Percentiles rank a stretch among this genome's conserved stretches.
Conservation (phyloP, 2,113 vertebrate genomes). For the Amia ocellicauda region DNA sequence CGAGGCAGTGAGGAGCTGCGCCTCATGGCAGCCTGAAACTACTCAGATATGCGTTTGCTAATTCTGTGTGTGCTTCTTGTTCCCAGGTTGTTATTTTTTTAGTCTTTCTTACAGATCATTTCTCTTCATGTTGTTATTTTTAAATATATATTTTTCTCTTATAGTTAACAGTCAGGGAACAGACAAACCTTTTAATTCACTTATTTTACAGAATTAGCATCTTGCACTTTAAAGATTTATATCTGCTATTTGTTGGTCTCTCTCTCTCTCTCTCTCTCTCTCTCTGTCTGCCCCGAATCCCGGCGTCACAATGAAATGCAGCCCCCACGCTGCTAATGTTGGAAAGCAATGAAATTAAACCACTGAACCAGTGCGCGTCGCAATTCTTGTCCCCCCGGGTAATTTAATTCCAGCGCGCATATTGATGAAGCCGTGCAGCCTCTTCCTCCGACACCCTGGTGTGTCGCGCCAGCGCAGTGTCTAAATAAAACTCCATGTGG, state of each 20-base stretch:
- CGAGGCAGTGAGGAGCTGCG: no score
- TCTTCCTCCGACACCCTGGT: slow-evolving; percentile 65
- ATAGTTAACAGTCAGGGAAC: not conserved
- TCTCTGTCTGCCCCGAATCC: slow-evolving; percentile 1
- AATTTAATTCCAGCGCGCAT: slow-evolving; percentile 65
- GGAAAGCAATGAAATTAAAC: slow-evolving; percentile 77
- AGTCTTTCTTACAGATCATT: no score
- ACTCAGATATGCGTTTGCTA: no score
- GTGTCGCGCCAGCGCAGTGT: slow-evolving; percentile 62
- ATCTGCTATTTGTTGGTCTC: not conserved
- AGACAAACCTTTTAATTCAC: slow-evolving; percentile 13
- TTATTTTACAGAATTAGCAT: slow-evolving; percentile 22
- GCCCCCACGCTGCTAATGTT: slow-evolving; percentile 70
- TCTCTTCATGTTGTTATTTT: no score
- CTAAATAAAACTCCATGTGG: slow-evolving; percentile 72
- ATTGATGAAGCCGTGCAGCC: slow-evolving; percentile 64
- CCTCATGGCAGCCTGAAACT: no score
- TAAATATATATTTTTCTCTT: no score
- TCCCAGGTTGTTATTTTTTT: no score
- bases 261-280: not conserved
- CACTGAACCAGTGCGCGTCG: slow-evolving; percentile 60
- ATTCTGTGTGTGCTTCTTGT: no score
- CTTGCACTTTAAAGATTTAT: slow-evolving; percentile 11
- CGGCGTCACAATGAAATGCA: slow-evolving; percentile 28
- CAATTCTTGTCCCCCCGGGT: slow-evolving; percentile 66